Evolutionary conservation across 2,888 invertebrate genomes (phyloP).

Genomic region (Eilema caniola): DNA sequence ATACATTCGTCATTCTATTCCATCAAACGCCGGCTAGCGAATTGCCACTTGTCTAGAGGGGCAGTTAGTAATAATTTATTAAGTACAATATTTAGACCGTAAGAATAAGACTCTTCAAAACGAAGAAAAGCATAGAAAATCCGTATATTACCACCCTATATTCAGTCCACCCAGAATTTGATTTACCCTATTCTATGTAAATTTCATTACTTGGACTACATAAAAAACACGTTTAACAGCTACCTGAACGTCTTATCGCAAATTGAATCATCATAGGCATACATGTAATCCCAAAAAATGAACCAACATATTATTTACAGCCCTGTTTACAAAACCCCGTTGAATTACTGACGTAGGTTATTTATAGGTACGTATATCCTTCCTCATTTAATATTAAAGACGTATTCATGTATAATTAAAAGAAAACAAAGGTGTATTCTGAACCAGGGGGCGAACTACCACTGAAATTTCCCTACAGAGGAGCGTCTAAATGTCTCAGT

Average conservation of each 20-base stretch:
- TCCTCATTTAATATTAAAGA: constrained; percentile 19
- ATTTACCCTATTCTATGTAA: constrained; percentile 11
- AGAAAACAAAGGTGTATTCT: constrained; percentile 29
- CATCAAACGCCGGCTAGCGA: too few relatives aligned
- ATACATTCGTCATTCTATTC: too few relatives aligned
- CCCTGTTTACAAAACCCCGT: background rate
- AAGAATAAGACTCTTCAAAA: background rate
- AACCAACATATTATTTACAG: background rate
- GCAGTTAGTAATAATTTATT: too few relatives aligned
- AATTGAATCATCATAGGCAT: constrained; percentile 49
- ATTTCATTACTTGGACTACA: constrained; percentile 31
- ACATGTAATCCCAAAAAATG: constrained; percentile 7
- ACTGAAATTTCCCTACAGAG: constrained; percentile 47
- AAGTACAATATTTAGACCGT: background rate
- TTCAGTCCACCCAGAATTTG: background rate
- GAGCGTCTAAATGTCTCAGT: constrained; percentile 60
- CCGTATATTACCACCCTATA: background rate
- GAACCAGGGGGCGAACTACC: constrained; percentile 44
- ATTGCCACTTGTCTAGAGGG: too few relatives aligned
- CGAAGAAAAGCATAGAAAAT: background rate
- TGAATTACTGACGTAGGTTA: constrained; percentile 6
- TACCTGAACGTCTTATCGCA: constrained; percentile 40
- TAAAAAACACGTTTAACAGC: constrained; percentile 35
- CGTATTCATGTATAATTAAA: constrained; percentile 33
- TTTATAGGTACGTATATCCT: constrained; percentile 13